These are phyloP conservation scores for Mesaphorura yosii DNA, from an alignment of 1,140 invertebrate species.

Conservation along the genomic window DNA sequence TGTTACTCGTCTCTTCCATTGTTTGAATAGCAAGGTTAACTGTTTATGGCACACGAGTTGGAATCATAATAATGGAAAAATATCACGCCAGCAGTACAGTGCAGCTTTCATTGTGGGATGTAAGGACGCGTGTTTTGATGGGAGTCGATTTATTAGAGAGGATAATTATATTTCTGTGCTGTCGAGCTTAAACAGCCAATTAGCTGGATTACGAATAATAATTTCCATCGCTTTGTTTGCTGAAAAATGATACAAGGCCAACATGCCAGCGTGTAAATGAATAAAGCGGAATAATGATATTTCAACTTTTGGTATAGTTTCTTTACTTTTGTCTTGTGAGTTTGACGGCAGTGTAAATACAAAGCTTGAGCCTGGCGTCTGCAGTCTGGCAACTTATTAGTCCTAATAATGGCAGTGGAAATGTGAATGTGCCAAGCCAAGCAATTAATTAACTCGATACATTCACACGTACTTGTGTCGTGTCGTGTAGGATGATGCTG, in stretches of 20 bases:
- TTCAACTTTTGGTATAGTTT: too few species aligned
- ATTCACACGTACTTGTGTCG: too few species aligned
- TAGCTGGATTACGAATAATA: slow-evolving; percentile 25
- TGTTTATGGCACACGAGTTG: too few species aligned
- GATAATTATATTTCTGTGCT: slow-evolving; percentile 19
- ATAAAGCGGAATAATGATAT: slow-evolving; percentile 1
- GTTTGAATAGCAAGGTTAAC: too few species aligned
- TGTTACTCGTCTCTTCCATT: too few species aligned
- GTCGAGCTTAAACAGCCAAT: slow-evolving; percentile 19
- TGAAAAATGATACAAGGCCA: slow-evolving; percentile 28
- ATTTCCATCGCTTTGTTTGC: slow-evolving; percentile 24
- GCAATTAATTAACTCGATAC: slow-evolving; percentile 28
- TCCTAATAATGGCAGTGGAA: slow-evolving; percentile 26
- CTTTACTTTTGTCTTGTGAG: too few species aligned
- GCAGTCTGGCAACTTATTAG: slow-evolving; percentile 20
- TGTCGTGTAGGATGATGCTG: too few species aligned
- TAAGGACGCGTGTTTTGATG: too few species aligned
- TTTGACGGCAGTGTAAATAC: too few species aligned
- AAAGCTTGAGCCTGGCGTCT: background rate
- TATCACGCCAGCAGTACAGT: too few species aligned
- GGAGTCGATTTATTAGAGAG: slow-evolving; percentile 16
- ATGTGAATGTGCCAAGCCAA: slow-evolving; percentile 23
- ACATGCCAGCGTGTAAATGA: slow-evolving; percentile 15
- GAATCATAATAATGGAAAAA: too few species aligned
- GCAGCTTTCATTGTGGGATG: too few species aligned